A percentile compares a stretch with the other conserved stretches of the same genome.
Conservation (phyloP, 2,797 vertebrate genomes). For the Cyprinella venusta region DNA sequence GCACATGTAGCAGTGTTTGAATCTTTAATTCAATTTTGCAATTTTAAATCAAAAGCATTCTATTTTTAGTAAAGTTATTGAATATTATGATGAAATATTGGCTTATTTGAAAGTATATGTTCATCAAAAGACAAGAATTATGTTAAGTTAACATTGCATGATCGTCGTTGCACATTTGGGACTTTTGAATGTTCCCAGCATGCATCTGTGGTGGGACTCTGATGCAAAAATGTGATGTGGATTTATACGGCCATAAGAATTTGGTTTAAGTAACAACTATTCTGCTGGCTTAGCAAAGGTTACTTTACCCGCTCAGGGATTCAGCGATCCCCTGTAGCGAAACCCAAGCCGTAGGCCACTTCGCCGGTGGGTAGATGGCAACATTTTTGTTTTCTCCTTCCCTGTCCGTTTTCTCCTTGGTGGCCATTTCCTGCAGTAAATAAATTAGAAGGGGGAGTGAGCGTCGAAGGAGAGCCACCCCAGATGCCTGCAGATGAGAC, state of each 20-base stretch:
- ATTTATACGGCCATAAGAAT: slow-evolving; percentile 31
- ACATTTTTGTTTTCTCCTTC: slow-evolving; percentile 69
- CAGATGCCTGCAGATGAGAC: slow-evolving; percentile 60
- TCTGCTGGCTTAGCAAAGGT: slow-evolving; percentile 27
- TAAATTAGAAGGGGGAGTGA: slow-evolving; percentile 74
- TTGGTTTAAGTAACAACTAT: slow-evolving; percentile 50
- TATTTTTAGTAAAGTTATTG: background rate
- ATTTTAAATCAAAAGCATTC: background rate
- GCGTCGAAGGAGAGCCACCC: slow-evolving; percentile 42
- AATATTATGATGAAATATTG: background rate
- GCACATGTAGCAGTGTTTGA: slow-evolving; percentile 2
- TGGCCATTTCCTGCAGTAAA: slow-evolving; percentile 72
- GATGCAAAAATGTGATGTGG: slow-evolving; percentile 15
- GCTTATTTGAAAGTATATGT: background rate
- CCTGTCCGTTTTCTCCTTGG: slow-evolving; percentile 76
- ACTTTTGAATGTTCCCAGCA: slow-evolving; percentile 10
- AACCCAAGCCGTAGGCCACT: slow-evolving; percentile 18
- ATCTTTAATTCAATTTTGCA: slow-evolving; percentile 37
- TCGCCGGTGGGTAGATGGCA: slow-evolving; percentile 54
- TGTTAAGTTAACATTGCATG: background rate
- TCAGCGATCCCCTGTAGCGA: slow-evolving; percentile 29
- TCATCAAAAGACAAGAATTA: background rate
- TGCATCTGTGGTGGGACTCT: slow-evolving; percentile 4
- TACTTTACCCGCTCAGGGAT: slow-evolving; percentile 14
- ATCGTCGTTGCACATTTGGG: too few species aligned